Conservation (phyloP, 2,113 vertebrate species). For the Sinosuthora webbiana region DNA sequence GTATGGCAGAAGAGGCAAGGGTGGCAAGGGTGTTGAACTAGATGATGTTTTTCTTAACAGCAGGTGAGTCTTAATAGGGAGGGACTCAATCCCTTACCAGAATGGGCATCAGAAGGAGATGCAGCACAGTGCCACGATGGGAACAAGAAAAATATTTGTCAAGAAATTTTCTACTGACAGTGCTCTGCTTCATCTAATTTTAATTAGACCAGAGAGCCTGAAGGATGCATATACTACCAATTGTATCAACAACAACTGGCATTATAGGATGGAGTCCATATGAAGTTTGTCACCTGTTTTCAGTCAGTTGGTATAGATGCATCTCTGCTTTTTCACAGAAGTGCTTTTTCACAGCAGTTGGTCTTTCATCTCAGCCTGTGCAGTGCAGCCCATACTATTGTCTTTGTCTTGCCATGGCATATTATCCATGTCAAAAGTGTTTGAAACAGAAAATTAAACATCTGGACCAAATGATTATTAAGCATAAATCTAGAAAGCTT, state of each 20-base stretch:
- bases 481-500: not conserved
- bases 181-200: conserved; percentile 7
- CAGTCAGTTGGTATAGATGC: not conserved
- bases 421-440: not conserved
- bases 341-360: not conserved
- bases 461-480: not conserved
- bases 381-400: not conserved
- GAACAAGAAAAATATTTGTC: conserved; percentile 3
- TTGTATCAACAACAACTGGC: not conserved
- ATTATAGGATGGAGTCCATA: not conserved
- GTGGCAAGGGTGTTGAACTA: not conserved
- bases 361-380: not conserved
- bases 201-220: not conserved
- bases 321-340: not conserved
- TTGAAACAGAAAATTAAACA: not conserved
- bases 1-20: not conserved
- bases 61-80: not conserved
- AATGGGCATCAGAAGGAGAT: not conserved
- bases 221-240: not conserved
- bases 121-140: not conserved
- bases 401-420: not conserved
- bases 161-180: not conserved
- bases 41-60: not conserved
- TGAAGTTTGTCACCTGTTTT: not conserved
- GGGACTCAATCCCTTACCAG: not conserved